phyloP scores from a whole-genome alignment of 2,113 vertebrate genomes.

The Brachyhypopomus gauderio region DNA sequence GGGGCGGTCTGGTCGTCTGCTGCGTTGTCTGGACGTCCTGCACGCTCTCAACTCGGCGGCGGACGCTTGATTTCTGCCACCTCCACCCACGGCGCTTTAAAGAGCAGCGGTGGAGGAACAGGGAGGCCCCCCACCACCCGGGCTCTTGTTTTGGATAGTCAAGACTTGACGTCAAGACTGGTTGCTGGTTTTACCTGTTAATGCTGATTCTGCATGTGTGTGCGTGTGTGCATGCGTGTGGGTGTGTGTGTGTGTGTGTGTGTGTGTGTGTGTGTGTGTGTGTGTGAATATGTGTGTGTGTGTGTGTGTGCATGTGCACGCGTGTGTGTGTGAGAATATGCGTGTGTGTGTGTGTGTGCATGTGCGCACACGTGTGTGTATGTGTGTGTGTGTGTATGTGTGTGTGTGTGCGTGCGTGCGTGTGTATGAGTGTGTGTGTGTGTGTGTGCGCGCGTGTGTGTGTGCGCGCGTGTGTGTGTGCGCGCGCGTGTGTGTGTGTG shows the following conservation, averaged over 20 bases:
- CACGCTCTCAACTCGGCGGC: no score
- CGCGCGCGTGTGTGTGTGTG: conserved; percentile 20
- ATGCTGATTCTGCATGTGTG: background rate
- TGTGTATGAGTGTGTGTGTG: conserved; percentile 1
- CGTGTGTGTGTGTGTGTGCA: background rate
- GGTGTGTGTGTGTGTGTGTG: conserved; percentile 8
- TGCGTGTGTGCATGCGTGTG: conserved; percentile 23
- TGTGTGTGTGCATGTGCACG: conserved; percentile 4
- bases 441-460: conserved; percentile 20
- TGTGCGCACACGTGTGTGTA: no score
- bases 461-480: background rate
- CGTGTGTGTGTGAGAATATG: conserved; percentile 23
- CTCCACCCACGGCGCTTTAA: background rate
- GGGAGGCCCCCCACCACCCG: background rate
- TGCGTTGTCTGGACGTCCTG: no score
- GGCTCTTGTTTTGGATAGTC: background rate
- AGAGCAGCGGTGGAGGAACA: background rate
- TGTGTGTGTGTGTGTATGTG: conserved; percentile 20
- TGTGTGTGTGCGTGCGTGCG: conserved; percentile 15
- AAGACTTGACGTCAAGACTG: background rate
- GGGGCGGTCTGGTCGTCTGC: background rate
- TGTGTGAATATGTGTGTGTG: conserved; percentile 15
- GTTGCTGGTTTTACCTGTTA: background rate
- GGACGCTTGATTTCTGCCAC: conserved; percentile 11
- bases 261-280: conserved; percentile 17